These are phyloP conservation scores for Monarcha castaneiventris DNA, from an alignment of 2,113 vertebrate species.

Conservation along the genomic window DNA sequence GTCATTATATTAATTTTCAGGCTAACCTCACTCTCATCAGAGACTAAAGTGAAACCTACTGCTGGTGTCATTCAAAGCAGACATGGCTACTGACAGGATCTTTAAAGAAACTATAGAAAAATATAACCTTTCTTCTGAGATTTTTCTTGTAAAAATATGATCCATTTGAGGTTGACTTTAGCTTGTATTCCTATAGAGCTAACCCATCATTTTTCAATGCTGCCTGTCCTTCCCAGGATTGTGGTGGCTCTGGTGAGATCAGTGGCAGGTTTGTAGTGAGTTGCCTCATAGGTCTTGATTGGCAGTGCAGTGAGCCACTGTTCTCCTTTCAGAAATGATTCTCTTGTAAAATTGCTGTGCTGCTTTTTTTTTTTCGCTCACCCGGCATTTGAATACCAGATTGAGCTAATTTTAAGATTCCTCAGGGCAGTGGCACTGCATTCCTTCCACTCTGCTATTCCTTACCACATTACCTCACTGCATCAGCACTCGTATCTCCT, in stretches of 20 bases:
- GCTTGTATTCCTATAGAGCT: background rate
- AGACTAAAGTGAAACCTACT: background rate
- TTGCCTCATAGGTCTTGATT: background rate
- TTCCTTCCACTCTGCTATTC: slow-evolving; percentile 73
- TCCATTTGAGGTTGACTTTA: background rate
- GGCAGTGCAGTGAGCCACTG: background rate
- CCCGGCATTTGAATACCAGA: background rate
- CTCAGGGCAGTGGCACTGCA: slow-evolving; percentile 61
- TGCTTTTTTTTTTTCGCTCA: background rate
- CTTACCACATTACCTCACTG: slow-evolving; percentile 80
- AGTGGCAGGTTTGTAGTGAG: background rate
- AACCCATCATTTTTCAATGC: background rate
- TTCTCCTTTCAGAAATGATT: background rate
- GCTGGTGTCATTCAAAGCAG: background rate
- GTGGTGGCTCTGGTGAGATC: background rate
- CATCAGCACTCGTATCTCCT: slow-evolving; percentile 73
- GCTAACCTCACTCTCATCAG: background rate
- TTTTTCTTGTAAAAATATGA: background rate
- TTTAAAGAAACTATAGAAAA: background rate
- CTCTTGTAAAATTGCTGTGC: background rate
- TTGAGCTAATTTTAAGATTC: slow-evolving; percentile 76
- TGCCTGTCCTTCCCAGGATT: background rate
- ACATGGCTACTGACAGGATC: background rate
- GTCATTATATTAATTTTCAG: background rate
- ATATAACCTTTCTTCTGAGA: background rate